Percentiles rank a stretch among this genome's conserved stretches.
These are phyloP conservation scores for Dicrostonyx torquatus DNA, from an alignment of 2,797 vertebrate genomes.

Conservation along the genomic window DNA sequence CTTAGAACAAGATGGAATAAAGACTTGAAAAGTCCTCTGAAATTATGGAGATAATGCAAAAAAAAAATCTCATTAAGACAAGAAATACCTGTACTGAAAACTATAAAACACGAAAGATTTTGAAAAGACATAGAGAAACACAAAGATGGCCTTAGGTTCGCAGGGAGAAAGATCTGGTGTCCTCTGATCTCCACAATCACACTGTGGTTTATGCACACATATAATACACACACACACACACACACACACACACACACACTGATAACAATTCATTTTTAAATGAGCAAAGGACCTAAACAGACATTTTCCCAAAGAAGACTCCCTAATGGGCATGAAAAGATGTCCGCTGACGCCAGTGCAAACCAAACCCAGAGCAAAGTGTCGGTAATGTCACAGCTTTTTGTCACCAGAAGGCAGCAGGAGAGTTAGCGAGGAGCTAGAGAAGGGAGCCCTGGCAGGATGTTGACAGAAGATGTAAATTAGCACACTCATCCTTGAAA, in stretches of 20 bases:
- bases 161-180: not conserved
- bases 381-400: not conserved
- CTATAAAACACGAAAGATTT: not conserved
- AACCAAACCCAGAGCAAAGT: not conserved
- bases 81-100: not conserved
- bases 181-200: not conserved
- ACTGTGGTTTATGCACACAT: not conserved
- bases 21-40: not conserved
- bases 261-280: not conserved
- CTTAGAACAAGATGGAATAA: not conserved
- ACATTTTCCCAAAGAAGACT: not conserved
- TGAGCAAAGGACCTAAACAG: not conserved
- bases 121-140: not conserved
- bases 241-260: not conserved
- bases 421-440: not conserved
- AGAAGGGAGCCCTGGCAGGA: not conserved
- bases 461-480: not conserved
- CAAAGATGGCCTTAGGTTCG: not conserved
- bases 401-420: not conserved
- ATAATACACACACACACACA: not conserved
- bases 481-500: not conserved
- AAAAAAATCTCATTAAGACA: constrained; percentile 36
- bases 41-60: not conserved
- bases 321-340: not conserved
- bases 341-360: not conserved